Evolutionary conservation across 2,797 vertebrate species (phyloP).

Genomic region (Siniperca undulata): DNA sequence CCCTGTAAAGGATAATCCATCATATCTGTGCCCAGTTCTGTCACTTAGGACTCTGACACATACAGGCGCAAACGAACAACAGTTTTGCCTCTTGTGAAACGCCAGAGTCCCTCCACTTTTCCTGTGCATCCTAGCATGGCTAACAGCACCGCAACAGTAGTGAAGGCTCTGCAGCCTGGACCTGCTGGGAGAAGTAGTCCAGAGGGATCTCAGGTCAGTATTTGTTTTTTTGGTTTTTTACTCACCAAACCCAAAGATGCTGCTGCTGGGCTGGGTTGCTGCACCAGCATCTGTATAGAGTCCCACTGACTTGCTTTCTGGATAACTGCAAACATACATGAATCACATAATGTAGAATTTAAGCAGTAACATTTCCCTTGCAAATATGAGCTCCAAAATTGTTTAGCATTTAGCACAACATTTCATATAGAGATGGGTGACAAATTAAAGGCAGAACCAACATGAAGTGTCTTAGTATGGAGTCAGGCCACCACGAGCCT

Average conservation of each 20-base stretch:
- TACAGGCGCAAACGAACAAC: constrained; percentile 71
- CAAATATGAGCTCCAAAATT: neutral
- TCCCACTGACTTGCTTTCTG: neutral
- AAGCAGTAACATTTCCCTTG: neutral
- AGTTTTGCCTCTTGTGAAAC: constrained; percentile 40
- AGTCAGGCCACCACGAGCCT: no score
- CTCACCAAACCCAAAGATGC: neutral
- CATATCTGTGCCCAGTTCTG: constrained; percentile 78
- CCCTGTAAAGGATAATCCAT: constrained; percentile 80
- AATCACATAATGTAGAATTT: neutral
- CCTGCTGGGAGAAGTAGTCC: constrained; percentile 93
- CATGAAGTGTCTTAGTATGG: no score
- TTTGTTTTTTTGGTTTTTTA: neutral
- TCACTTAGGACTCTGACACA: constrained; percentile 89
- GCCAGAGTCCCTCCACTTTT: constrained; percentile 75
- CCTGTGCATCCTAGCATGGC: constrained; percentile 91
- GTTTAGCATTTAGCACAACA: no score
- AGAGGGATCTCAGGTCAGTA: constrained; percentile 93
- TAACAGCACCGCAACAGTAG: constrained; percentile 89
- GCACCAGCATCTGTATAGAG: neutral
- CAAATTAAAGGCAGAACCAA: no score
- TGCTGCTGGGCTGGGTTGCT: neutral
- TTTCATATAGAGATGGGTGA: neutral
- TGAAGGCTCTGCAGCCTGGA: constrained; percentile 89
- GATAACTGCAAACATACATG: no score